phyloP scores from a whole-genome alignment of 92 coral and sea anemone genomes.

The Umimayanthus kanabou region DNA sequence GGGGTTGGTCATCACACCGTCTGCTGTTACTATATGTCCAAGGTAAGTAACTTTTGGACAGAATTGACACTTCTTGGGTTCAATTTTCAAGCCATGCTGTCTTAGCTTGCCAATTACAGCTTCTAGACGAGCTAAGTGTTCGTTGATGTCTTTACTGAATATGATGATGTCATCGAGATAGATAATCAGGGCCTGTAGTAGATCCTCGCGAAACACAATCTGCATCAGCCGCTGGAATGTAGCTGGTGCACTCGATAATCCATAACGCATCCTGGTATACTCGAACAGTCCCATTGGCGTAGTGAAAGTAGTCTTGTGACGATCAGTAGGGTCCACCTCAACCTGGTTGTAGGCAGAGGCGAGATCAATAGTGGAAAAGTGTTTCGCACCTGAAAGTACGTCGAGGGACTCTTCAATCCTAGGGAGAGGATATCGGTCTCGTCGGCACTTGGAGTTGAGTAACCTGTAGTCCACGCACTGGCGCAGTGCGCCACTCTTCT shows the following conservation, averaged over 20 bases:
- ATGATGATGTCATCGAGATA: slow-evolving; percentile 59
- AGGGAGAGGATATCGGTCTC: slow-evolving; percentile 50
- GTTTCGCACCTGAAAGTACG: slow-evolving; percentile 49
- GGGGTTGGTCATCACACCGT: slow-evolving; percentile 55
- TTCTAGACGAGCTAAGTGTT: slow-evolving; percentile 34
- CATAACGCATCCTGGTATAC: slow-evolving; percentile 51
- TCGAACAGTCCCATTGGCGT: slow-evolving; percentile 56
- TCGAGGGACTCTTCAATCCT: slow-evolving; percentile 33
- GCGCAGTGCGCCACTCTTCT: slow-evolving; percentile 46
- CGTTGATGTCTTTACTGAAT: slow-evolving; percentile 27
- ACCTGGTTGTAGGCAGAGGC: slow-evolving; percentile 55
- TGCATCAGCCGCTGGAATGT: slow-evolving; percentile 55
- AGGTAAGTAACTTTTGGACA: slow-evolving; percentile 46
- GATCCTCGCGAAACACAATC: slow-evolving; percentile 37
- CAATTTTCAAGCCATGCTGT: slow-evolving; percentile 51
- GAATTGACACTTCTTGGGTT: slow-evolving; percentile 51
- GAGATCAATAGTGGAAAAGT: slow-evolving; percentile 48
- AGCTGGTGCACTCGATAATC: slow-evolving; percentile 42
- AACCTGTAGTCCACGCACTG: slow-evolving; percentile 61
- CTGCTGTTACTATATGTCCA: slow-evolving; percentile 56
- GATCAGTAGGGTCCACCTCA: slow-evolving; percentile 33
- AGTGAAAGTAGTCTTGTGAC: slow-evolving; percentile 61
- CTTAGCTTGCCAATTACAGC: slow-evolving; percentile 42
- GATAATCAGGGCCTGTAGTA: slow-evolving; percentile 51
- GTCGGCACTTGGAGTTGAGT: slow-evolving; percentile 46